phyloP scores from a whole-genome alignment of 2,797 vertebrate species.

The Sternarchorhynchus goeldii region DNA sequence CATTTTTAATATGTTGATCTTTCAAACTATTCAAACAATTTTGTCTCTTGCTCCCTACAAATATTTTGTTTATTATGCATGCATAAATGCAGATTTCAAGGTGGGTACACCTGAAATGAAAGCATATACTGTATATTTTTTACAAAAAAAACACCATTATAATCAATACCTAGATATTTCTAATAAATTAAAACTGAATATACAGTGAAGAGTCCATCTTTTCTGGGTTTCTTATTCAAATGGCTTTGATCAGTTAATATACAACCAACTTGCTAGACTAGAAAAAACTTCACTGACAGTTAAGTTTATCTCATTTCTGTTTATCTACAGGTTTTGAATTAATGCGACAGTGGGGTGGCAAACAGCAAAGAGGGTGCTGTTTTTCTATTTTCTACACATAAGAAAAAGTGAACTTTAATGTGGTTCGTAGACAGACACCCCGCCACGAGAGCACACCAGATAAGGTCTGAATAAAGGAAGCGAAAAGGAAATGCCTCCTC shows the following conservation, averaged over 20 bases:
- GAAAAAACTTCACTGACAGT: neutral
- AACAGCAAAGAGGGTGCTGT: neutral
- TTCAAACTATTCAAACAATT: too few relatives aligned
- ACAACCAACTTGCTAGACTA: neutral
- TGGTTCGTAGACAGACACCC: neutral
- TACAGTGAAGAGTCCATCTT: neutral
- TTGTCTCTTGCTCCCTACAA: too few relatives aligned
- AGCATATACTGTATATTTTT: too few relatives aligned
- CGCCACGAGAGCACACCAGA: neutral
- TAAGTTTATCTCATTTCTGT: neutral
- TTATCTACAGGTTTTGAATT: neutral
- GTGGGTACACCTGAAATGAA: too few relatives aligned
- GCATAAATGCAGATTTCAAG: too few relatives aligned
- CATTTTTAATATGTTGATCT: too few relatives aligned
- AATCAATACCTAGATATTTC: too few relatives aligned
- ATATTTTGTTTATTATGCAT: too few relatives aligned
- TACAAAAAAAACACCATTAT: too few relatives aligned
- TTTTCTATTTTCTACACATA: neutral
- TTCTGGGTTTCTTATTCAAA: neutral
- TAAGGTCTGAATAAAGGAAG: neutral
- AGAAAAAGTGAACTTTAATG: constrained; percentile 16
- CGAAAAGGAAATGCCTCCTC: neutral
- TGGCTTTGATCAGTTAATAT: neutral
- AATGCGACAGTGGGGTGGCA: neutral
- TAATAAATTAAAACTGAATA: too few relatives aligned